These are phyloP conservation scores for Acleris emargana DNA, from an alignment of 2,888 invertebrate genomes.

Conservation along the genomic window DNA sequence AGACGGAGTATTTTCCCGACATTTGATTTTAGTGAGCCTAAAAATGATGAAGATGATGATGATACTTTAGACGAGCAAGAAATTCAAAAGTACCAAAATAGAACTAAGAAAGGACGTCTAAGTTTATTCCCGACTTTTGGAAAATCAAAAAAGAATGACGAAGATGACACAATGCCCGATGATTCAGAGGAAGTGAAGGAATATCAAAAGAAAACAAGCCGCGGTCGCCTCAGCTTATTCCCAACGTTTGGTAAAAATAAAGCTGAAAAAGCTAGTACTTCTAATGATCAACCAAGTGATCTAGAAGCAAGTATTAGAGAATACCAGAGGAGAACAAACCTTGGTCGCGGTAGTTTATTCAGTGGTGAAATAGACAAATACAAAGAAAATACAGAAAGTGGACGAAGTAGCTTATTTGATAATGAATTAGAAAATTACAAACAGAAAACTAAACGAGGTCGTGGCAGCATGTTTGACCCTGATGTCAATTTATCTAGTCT, in stretches of 20 bases:
- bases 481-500: slow-evolving; percentile 68
- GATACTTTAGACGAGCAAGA: slow-evolving; percentile 72
- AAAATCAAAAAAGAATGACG: slow-evolving; percentile 63
- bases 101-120: slow-evolving; percentile 70
- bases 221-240: slow-evolving; percentile 69
- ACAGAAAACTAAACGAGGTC: slow-evolving; percentile 69
- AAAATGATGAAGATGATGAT: slow-evolving; percentile 68
- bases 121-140: slow-evolving; percentile 76
- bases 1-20: slow-evolving; percentile 74
- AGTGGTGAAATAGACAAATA: slow-evolving; percentile 58
- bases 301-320: slow-evolving; percentile 72
- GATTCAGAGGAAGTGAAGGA: slow-evolving; percentile 74
- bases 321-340: slow-evolving; percentile 65
- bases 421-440: slow-evolving; percentile 69
- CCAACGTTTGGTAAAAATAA: slow-evolving; percentile 75
- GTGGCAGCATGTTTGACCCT: slow-evolving; percentile 75
- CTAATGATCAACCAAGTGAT: slow-evolving; percentile 58
- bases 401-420: slow-evolving; percentile 52
- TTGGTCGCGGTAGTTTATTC: slow-evolving; percentile 60
- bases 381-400: slow-evolving; percentile 49
- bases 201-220: slow-evolving; percentile 71
- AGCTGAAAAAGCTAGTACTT: slow-evolving; percentile 50
- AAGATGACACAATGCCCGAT: slow-evolving; percentile 69
- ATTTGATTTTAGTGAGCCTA: slow-evolving; percentile 66
- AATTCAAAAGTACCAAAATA: slow-evolving; percentile 67